Conservation (phyloP, 2,888 invertebrate species). For the Chouioia cunea region DNA sequence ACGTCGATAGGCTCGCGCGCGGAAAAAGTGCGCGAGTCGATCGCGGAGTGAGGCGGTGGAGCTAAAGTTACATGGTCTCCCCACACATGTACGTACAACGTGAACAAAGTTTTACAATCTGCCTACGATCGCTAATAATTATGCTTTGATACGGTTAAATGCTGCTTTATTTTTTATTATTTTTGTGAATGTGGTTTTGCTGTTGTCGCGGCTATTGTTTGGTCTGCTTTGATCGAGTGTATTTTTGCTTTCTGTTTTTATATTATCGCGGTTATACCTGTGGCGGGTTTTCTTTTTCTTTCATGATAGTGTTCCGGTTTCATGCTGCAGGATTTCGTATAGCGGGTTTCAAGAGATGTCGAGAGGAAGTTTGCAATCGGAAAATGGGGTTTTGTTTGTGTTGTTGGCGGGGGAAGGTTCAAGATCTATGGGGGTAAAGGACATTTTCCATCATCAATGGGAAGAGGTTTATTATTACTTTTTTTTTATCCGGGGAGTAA, state of each 20-base stretch:
- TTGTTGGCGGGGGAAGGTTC: constrained; percentile 38
- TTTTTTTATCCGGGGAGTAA: constrained; percentile 45
- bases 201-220: constrained; percentile 41
- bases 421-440: constrained; percentile 44
- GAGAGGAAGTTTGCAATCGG: constrained; percentile 19
- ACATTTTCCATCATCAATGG: constrained; percentile 49
- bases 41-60: constrained; percentile 55
- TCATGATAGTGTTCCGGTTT: too few relatives aligned
- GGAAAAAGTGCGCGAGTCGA: constrained; percentile 29
- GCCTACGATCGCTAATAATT: constrained; percentile 58
- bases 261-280: constrained; percentile 26
- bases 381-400: constrained; percentile 1
- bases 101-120: constrained; percentile 66
- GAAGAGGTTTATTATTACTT: constrained; percentile 50
- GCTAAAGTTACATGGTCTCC: constrained; percentile 69
- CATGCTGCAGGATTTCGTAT: constrained; percentile 30
- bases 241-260: constrained; percentile 32
- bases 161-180: constrained; percentile 30
- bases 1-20: constrained; percentile 37
- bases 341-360: constrained; percentile 17
- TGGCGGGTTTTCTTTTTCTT: constrained; percentile 44
- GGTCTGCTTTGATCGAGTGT: constrained; percentile 46
- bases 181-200: constrained; percentile 51
- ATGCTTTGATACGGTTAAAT: constrained; percentile 19
- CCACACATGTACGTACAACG: constrained; percentile 69